phyloP scores from a whole-genome alignment of 2,113 vertebrate species.

The Lethenteron reissneri region DNA sequence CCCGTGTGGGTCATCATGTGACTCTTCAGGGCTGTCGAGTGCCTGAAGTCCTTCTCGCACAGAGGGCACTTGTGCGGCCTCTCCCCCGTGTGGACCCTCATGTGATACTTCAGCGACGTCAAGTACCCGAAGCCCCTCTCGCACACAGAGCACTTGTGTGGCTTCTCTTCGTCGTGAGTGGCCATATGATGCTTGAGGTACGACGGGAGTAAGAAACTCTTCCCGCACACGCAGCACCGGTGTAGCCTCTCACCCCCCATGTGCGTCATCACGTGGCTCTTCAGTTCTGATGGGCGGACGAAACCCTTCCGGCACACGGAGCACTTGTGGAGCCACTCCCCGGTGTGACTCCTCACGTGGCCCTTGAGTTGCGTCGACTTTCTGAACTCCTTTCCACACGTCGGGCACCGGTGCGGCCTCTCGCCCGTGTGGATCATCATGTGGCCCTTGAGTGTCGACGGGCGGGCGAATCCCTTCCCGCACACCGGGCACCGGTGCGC shows the following conservation, averaged over 20 bases:
- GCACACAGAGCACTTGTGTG: background rate
- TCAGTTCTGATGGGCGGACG: background rate
- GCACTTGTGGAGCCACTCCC: background rate
- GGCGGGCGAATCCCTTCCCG: background rate
- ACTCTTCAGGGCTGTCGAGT: background rate
- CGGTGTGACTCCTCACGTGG: slow-evolving; percentile 3
- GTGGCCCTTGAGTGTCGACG: background rate
- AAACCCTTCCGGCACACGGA: background rate
- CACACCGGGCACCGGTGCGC: background rate
- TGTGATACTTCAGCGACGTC: background rate
- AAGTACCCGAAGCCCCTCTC: background rate
- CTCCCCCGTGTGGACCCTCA: slow-evolving; percentile 5
- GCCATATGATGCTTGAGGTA: background rate
- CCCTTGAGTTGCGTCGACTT: background rate
- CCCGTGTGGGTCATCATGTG: background rate
- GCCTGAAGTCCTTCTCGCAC: slow-evolving; percentile 4
- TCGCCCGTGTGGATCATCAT: slow-evolving; percentile 3
- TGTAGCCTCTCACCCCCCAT: background rate
- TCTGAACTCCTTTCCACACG: background rate
- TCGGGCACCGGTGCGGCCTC: background rate
- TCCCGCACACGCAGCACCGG: background rate
- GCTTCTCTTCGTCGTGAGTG: slow-evolving; percentile 19
- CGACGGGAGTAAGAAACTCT: background rate
- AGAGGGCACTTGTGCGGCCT: background rate
- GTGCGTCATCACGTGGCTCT: background rate